phyloP scores from a whole-genome alignment of 37 sponge, comb jelly and placozoan genomes.

The Spongia lamella region DNA sequence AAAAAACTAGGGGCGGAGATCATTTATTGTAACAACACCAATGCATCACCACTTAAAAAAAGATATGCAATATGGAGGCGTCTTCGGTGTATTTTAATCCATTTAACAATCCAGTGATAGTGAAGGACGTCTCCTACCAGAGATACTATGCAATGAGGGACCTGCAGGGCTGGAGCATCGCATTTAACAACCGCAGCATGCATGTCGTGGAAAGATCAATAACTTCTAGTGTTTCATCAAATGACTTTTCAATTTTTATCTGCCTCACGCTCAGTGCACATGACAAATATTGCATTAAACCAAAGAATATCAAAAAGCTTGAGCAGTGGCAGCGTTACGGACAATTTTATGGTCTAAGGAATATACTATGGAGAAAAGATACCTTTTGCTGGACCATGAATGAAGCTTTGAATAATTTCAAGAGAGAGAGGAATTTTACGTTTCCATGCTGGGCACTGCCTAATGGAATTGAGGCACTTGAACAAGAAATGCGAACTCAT shows the following conservation, averaged over 20 bases:
- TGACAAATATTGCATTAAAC: conserved; percentile 65
- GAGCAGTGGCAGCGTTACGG: conserved; percentile 57
- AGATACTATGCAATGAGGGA: conserved; percentile 85
- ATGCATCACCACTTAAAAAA: not conserved
- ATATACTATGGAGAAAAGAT: conserved; percentile 87
- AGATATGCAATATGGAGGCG: conserved; percentile 36
- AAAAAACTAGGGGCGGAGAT: too few species aligned
- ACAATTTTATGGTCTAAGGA: conserved; percentile 70
- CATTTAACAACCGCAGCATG: conserved; percentile 64
- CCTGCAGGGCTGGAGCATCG: conserved; percentile 77
- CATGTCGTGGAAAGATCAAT: conserved; percentile 49
- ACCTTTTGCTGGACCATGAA: conserved; percentile 70
- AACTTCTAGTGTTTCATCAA: conserved; percentile 20
- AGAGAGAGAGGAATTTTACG: conserved; percentile 54
- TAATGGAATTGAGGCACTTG: conserved; percentile 42
- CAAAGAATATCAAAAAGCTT: conserved; percentile 31
- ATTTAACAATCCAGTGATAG: conserved; percentile 45
- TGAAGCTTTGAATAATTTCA: conserved; percentile 50
- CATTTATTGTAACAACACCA: too few species aligned
- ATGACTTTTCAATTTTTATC: conserved; percentile 60
- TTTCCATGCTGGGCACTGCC: conserved; percentile 92
- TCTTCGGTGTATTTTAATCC: conserved; percentile 41
- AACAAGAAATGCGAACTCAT: conserved; percentile 27
- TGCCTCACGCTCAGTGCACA: conserved; percentile 73
- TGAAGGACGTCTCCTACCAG: conserved; percentile 63